Evolutionary conservation across 2,113 vertebrate genomes (phyloP).

Genomic region (Microcebus murinus): DNA sequence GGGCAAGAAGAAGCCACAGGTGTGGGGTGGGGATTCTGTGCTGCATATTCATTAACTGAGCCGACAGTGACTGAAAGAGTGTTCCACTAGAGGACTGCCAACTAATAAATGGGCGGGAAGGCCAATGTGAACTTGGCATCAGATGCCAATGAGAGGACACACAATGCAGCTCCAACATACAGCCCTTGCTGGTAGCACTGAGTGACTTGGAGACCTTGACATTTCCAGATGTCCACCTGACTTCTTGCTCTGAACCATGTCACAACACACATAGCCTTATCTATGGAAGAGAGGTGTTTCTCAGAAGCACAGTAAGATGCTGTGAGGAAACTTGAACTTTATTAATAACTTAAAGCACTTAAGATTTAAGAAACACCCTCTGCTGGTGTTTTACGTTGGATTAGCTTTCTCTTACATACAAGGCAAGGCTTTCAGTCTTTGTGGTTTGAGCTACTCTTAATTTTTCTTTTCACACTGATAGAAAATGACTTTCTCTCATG

Average conservation of each 20-base stretch:
- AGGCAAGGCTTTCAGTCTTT: neutral
- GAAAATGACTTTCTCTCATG: constrained; percentile 11
- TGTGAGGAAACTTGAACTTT: neutral
- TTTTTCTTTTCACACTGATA: neutral
- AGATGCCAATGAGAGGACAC: neutral
- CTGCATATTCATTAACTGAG: constrained; percentile 65
- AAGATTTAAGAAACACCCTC: neutral
- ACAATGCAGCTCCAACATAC: neutral
- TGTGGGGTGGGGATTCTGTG: neutral
- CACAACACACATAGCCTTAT: neutral
- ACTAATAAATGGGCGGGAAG: constrained; percentile 39
- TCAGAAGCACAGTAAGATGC: neutral
- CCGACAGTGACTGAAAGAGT: neutral
- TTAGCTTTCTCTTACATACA: neutral
- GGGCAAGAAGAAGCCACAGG: neutral
- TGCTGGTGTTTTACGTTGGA: neutral
- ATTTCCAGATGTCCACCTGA: neutral
- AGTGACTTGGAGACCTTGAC: neutral
- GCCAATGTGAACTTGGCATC: neutral
- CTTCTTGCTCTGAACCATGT: neutral
- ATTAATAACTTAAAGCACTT: neutral
- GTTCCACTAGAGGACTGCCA: neutral
- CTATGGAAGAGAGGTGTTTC: neutral
- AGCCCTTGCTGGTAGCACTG: neutral
- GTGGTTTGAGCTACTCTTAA: neutral